A percentile compares a stretch with the other conserved stretches of the same genome.
Evolutionary conservation across 1,140 invertebrate species (phyloP).

Genomic region (Philaenus spumarius): DNA sequence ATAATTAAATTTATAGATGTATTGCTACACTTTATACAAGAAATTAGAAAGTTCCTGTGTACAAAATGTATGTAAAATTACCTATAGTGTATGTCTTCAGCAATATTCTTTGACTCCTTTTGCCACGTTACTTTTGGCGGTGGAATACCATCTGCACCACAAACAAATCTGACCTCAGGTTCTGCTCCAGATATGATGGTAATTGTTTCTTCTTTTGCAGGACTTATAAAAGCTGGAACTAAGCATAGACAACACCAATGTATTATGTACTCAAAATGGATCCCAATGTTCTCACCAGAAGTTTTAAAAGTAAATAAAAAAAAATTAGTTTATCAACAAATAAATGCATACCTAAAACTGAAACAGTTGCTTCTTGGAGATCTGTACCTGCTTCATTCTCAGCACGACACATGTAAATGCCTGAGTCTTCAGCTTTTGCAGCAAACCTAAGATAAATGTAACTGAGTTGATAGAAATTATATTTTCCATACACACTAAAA

Average conservation of each 20-base stretch:
- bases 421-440: constrained; percentile 26
- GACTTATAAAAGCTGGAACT: no score
- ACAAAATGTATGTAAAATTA: neutral
- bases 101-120: neutral
- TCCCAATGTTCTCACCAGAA: neutral
- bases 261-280: no score
- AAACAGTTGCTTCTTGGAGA: constrained; percentile 44
- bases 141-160: constrained; percentile 1
- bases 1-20: no score
- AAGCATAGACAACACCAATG: no score
- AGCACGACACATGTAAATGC: constrained; percentile 44
- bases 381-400: constrained; percentile 45
- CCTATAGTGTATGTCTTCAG: neutral
- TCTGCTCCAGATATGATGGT: neutral
- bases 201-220: no score
- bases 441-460: constrained; percentile 16
- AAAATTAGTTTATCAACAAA: neutral
- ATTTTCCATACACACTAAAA: no score
- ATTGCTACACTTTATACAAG: neutral
- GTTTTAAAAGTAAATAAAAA: neutral
- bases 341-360: constrained; percentile 40
- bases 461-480: neutral
- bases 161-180: neutral
- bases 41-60: neutral
- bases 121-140: neutral